Evolutionary conservation across 2,113 vertebrate species (phyloP), one percentile per base, ranked within the genome.

Genomic region (Lophochroa leadbeateri): DNA sequence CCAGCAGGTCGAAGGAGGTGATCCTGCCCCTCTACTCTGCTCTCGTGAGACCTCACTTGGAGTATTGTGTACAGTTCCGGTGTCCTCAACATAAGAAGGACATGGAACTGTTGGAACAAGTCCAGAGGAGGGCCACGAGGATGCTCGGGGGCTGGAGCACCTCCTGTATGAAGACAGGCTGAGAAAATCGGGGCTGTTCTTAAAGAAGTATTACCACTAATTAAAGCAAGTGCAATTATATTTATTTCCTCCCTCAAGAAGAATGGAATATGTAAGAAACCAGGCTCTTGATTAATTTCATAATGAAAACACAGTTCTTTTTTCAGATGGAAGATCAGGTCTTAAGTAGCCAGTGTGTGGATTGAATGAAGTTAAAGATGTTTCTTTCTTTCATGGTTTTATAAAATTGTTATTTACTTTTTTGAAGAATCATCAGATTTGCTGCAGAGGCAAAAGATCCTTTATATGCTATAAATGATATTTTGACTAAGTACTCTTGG

Each of bases 401-500:
- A 68, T 88, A 70, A 94, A 97, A 95, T 95, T 94, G 71, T 94
- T 94, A 75, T 94, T 96, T 96, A 94, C 85, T 92, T 71, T 85
- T 94, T 83, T 88, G 82, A 90, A 84, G 53, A 96, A 88, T 90
- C 88, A 82, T 93, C 68, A 93, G 76, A n/a, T n/a, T n/a, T n/a
- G 69, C 29, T 68, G 46, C 75, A 90, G 88, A 94, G 86, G 92
- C 90, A 97, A 93, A 92, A 95, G 86, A 92, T 81, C 69, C 82
- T 96, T 96, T 95, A 67, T 97, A 60, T 75, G 68, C 60, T 78
- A 86, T 86, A 90, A 96, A 86, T 91, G 60, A 37, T 96, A 94
- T 93, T 96, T 92, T 97, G 90, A 93, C 79, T 94, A 92, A 94
- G 79, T 94, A 90, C 88, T 96, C 87, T 96, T 91, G 53, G 67